Evolutionary conservation across 2,888 invertebrate genomes (phyloP), one percentile per base, ranked within the genome.

Genomic region (Microdon myrmicae): DNA sequence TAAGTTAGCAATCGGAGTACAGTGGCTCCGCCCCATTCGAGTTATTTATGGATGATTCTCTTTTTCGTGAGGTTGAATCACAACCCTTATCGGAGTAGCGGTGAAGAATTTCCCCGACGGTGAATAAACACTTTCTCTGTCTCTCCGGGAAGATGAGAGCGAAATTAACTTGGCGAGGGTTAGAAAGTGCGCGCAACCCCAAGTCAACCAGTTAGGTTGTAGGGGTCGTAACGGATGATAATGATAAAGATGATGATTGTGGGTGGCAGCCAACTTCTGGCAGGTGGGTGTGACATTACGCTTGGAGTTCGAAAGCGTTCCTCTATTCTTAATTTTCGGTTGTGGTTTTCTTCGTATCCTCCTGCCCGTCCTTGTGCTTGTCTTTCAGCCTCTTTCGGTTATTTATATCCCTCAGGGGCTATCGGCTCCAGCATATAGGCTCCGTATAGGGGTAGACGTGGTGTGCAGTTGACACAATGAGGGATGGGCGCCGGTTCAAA

Each of bases 161-260:
- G 55, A 61, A 56, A 51, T 64, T 64, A 56, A 64, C 64, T 56
- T 64, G 35, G 41, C 45, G 64, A 66, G 60, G 67, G 60, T 67
- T 60, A 60, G 60, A 67, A 67, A 67, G 67, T 60, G 67, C 67
- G 67, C 67, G 67, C 67, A 67, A 60, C 67, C 67, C 60, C 49
- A 60, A 60, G 67, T 60, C 60, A 67, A 60, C 60, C 60, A 67
- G 67, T 60, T 60, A 60, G 59, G 67, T 59, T 66, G 58, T 38
- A 59, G 66, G 59, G 59, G 59, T 59, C 66, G 59, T 54, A 54
- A 59, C 66, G 54, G 58, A 66, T 48, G 59, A 59, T 54, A 54
- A 66, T 54, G 59, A 67, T 59, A 59, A 67, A 59, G 59, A 49
- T 54, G 59, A 66, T 54, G 54, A 59, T 54, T 59, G 59, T 67